Base-by-base conservation (phyloP, 2,113 vertebrate species). In the Pelvicachromis taeniatus region DNA sequence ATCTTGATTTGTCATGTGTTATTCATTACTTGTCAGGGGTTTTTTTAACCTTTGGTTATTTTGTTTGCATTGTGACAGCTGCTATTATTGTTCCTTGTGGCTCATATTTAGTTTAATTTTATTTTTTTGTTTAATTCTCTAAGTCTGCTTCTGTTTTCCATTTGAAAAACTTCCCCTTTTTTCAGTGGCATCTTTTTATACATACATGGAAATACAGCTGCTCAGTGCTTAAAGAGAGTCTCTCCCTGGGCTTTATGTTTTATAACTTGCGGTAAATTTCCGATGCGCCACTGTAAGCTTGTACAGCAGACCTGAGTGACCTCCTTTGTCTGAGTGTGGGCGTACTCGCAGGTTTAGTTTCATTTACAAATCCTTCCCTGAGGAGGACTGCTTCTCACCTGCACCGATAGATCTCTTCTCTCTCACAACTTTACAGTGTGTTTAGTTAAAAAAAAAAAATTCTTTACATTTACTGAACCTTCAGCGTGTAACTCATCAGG, bases 181-280 rank as follows among this genome's bases (percentile, higher is more conserved):
- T 54, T 17, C 45, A 73, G 68, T 50, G 42, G 9, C 23, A 52
- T 75, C 70, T 75, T 31, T 75, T 33, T 52, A 31, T 52, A 45
- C 9, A 6, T 75, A 75, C 45, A 75, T 75, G 45, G 45, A 33
- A 75, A 52, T 75, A 52, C 45, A 75, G 45, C 70, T 33, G 29
- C n/a, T 73, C 17, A 1, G 42, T 29, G 70, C 21, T 38, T 56
- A 29, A n/a, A 21, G 48, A 29, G 75, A 58, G 50, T 84, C 81
- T 84, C 42, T 68, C 38, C 75, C 7, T 9, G 4, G 4, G 50
- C 70, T 48, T 75, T 55, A 78, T 88, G 85, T 88, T 94, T 90
- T 89, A 90, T 87, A 81, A 73, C 68, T 59, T 6, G 82, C 80
- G 87, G 91, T 92, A 93, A 91, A 93, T 91, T 92, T 94, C 86